A percentile compares a stretch with the other conserved stretches of the same genome.
Evolutionary conservation across 2,888 invertebrate species (phyloP).

Genomic region (Anthophora plumipes): DNA sequence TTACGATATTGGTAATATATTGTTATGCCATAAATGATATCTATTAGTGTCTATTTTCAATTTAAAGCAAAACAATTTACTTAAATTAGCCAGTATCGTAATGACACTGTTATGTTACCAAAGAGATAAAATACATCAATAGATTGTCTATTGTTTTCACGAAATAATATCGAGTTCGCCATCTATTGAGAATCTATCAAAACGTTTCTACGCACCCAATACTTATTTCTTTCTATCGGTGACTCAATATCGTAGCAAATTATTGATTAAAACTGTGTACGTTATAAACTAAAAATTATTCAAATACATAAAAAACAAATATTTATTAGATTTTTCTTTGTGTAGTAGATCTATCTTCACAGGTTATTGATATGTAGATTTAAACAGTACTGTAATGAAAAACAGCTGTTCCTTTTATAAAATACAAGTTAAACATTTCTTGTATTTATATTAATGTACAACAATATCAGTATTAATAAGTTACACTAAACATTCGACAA

Average conservation of each 20-base stretch:
- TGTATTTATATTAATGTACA: not conserved
- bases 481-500: not conserved
- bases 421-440: not conserved
- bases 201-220: not conserved
- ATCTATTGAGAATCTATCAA: not conserved
- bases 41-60: not conserved
- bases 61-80: not conserved
- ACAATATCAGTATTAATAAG: not conserved
- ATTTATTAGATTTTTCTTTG: not conserved
- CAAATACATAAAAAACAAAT: not conserved
- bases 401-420: slow-evolving; percentile 3
- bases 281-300: slow-evolving; percentile 3
- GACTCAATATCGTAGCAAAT: not conserved
- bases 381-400: not conserved
- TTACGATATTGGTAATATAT: not conserved
- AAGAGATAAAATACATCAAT: not conserved
- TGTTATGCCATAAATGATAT: not conserved
- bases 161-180: not conserved
- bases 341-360: not conserved
- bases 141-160: not conserved
- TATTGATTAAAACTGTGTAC: not conserved
- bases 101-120: not conserved
- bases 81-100: not conserved
- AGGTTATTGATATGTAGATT: not conserved
- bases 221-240: slow-evolving; percentile 27